phyloP scores from a whole-genome alignment of 2,113 vertebrate species.

The Okapia johnstoni region DNA sequence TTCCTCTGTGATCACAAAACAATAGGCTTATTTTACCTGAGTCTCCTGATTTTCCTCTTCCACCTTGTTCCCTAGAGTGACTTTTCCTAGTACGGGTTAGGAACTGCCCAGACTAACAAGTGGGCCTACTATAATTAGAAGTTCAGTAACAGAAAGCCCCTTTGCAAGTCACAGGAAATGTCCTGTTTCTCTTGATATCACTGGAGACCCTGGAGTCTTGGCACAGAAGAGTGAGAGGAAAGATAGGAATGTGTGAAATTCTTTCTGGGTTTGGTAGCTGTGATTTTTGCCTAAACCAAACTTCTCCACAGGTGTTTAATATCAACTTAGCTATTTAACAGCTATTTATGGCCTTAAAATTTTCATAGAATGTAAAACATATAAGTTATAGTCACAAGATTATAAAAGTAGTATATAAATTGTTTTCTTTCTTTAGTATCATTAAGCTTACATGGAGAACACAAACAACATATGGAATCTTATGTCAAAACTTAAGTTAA shows the following conservation, averaged over 20 bases:
- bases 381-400: neutral
- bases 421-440: neutral
- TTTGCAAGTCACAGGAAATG: neutral
- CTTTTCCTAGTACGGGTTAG: neutral
- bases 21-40: neutral
- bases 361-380: neutral
- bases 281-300: neutral
- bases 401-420: neutral
- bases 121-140: neutral
- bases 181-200: neutral
- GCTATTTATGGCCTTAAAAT: neutral
- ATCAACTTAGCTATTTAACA: neutral
- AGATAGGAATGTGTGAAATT: neutral
- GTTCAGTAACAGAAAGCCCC: neutral
- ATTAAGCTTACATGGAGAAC: neutral
- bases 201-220: neutral
- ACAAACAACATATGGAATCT: neutral
- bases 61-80: neutral
- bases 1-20: neutral
- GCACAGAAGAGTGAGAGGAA: neutral
- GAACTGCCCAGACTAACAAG: neutral
- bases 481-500: neutral
- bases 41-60: neutral
- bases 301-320: neutral
- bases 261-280: neutral